phyloP scores from a whole-genome alignment of 2,113 vertebrate genomes.

The Ctenodactylus gundi region DNA sequence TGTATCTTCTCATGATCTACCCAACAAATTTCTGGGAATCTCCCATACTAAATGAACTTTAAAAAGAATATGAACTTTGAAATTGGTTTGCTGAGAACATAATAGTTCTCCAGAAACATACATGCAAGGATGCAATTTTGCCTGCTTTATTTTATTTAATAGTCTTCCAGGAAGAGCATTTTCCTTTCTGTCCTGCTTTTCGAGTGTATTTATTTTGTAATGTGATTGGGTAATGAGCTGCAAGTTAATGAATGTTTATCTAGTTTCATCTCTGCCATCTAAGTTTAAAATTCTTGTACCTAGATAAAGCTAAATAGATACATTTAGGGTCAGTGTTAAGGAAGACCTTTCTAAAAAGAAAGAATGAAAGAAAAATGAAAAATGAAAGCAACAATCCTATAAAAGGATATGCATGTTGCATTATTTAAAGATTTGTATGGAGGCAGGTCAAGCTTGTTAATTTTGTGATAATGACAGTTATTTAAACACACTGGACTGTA shows the following conservation, averaged over 20 bases:
- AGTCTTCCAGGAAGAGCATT: not conserved
- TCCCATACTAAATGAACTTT: not conserved
- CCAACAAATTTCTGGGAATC: not conserved
- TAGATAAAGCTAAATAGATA: not conserved
- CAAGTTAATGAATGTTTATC: not conserved
- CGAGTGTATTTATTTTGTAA: not conserved
- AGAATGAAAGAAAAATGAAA: too few species aligned
- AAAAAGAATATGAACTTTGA: not conserved
- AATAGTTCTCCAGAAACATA: slow-evolving; percentile 1
- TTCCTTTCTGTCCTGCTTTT: not conserved
- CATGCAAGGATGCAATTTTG: not conserved
- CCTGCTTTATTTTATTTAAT: not conserved
- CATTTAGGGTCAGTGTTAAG: not conserved
- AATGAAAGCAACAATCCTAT: not conserved
- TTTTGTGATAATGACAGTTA: not conserved
- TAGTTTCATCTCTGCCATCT: not conserved
- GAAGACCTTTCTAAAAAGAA: not conserved
- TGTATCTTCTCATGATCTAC: not conserved
- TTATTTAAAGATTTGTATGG: not conserved
- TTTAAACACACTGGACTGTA: not conserved
- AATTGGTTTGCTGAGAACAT: not conserved
- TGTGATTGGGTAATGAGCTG: not conserved
- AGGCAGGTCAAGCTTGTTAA: not conserved
- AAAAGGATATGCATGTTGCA: not conserved
- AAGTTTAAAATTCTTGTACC: not conserved